phyloP scores from a whole-genome alignment of 1,140 invertebrate species.

The Macrobrachium nipponense region DNA sequence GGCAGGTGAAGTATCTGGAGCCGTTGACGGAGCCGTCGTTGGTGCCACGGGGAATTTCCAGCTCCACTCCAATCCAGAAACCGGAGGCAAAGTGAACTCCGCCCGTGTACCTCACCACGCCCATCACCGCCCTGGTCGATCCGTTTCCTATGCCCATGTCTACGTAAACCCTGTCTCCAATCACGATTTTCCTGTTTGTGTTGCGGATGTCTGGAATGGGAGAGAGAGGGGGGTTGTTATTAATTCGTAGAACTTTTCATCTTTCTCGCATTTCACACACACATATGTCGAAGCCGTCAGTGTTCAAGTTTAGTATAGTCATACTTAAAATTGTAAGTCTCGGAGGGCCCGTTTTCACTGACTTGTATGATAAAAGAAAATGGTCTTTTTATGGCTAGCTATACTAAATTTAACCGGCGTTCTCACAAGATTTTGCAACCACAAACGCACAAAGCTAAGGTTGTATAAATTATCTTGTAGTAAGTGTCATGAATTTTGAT shows the following conservation, averaged over 20 bases:
- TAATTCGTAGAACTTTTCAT: background rate
- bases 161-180: constrained; percentile 55
- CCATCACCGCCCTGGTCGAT: constrained; percentile 66
- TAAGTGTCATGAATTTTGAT: too few relatives aligned
- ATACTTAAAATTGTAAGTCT: too few relatives aligned
- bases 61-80: constrained; percentile 73
- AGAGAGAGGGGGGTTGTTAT: too few relatives aligned
- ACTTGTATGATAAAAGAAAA: too few relatives aligned
- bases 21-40: constrained; percentile 75
- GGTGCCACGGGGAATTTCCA: constrained; percentile 72
- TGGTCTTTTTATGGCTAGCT: too few relatives aligned
- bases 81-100: constrained; percentile 72
- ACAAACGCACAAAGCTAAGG: too few relatives aligned
- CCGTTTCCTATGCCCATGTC: constrained; percentile 53
- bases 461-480: too few relatives aligned
- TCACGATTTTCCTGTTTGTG: constrained; percentile 44
- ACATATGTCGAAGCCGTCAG: too few relatives aligned
- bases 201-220: constrained; percentile 41
- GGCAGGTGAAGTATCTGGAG: constrained; percentile 68
- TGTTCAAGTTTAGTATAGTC: too few relatives aligned
- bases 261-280: background rate
- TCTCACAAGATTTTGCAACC: too few relatives aligned
- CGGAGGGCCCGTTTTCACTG: too few relatives aligned
- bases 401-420: too few relatives aligned
- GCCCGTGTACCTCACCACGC: constrained; percentile 69